Conservation (phyloP, 92 coral and sea anemone genomes). For the Isaurus tuberculatus region DNA sequence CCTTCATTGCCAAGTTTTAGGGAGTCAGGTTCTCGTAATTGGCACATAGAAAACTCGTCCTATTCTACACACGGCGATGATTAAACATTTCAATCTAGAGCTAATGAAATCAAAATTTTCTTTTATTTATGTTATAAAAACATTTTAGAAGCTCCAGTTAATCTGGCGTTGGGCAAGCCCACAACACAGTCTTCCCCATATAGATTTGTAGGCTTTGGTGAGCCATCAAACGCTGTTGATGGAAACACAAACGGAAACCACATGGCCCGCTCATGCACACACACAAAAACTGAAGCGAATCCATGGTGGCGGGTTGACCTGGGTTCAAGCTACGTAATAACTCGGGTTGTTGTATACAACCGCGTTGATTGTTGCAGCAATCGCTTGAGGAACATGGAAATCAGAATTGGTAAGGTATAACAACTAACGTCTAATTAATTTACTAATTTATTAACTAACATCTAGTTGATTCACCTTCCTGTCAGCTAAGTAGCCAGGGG, state of each 20-base stretch:
- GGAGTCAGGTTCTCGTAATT: too few species aligned
- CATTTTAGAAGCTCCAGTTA: background rate
- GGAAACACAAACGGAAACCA: background rate
- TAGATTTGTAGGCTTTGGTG: constrained; percentile 12
- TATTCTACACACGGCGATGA: too few species aligned
- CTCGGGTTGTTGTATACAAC: constrained; percentile 17
- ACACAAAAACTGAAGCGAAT: background rate
- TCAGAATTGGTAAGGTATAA: constrained; percentile 12
- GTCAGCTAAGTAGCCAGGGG: too few species aligned
- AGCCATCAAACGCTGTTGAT: constrained; percentile 24
- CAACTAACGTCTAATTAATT: background rate
- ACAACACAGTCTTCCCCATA: constrained; percentile 26
- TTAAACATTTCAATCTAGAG: too few species aligned
- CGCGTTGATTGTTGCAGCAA: constrained; percentile 9
- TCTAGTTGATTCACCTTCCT: too few species aligned
- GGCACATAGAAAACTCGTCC: too few species aligned
- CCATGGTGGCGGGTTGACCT: constrained; percentile 34
- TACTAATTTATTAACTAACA: too few species aligned
- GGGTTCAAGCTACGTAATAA: constrained; percentile 16
- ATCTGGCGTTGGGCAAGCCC: constrained; percentile 16
- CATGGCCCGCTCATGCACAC: background rate
- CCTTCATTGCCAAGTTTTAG: too few species aligned
- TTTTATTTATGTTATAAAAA: background rate
- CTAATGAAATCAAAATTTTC: too few species aligned
- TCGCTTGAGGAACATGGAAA: constrained; percentile 33